Conservation (phyloP, 2,888 invertebrate species). For the Melinaea menophilus region DNA sequence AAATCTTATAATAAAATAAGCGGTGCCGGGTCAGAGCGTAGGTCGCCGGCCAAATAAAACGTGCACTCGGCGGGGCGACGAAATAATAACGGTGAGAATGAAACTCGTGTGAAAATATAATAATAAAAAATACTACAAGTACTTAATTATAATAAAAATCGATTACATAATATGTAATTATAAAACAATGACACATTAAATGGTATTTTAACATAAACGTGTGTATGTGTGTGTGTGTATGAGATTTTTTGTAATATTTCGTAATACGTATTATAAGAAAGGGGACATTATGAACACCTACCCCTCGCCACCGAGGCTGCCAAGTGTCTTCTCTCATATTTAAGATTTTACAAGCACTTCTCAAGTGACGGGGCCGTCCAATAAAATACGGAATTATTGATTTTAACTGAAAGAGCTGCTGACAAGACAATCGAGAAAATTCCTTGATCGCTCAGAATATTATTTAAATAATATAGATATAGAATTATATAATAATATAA, state of each 20-base stretch:
- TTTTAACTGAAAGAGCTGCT: conserved; percentile 2
- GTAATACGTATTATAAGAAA: conserved; percentile 8
- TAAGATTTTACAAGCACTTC: conserved; percentile 2
- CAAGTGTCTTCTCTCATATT: background rate
- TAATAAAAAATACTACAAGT: no score
- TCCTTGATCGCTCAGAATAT: background rate
- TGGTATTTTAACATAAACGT: no score
- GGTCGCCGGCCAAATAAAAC: conserved; percentile 4
- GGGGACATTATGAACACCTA: background rate
- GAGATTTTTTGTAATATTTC: conserved; percentile 1
- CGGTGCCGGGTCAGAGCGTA: background rate
- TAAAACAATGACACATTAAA: no score
- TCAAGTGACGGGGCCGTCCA: background rate
- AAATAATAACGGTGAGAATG: no score
- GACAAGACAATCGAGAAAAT: background rate
- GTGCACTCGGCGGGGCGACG: background rate
- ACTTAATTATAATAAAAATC: no score
- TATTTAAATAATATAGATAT: background rate
- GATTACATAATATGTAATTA: no score
- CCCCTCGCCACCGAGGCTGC: background rate
- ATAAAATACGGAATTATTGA: background rate
- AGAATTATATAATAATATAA: background rate
- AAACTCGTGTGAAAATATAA: no score
- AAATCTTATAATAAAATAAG: background rate
- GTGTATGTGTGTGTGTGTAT: conserved; percentile 10